These are phyloP conservation scores for Drosophila gunungcola DNA, from an alignment of 1,140 invertebrate species.

Conservation along the genomic window DNA sequence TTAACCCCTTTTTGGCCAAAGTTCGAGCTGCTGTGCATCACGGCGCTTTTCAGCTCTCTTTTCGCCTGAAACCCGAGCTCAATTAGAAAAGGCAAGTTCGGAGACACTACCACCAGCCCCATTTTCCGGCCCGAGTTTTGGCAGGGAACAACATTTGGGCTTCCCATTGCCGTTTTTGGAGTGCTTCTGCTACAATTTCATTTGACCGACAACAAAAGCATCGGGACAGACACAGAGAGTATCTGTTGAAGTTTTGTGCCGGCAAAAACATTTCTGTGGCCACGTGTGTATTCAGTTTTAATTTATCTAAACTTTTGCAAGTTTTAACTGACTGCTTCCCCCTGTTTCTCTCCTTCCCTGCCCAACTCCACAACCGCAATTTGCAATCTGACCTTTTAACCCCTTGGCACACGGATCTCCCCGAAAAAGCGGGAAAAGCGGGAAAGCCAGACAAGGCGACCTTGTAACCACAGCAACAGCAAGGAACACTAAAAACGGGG, in stretches of 20 bases:
- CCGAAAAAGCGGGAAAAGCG: not conserved
- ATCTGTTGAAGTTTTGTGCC: conserved; percentile 33
- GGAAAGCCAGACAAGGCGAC: conserved; percentile 38
- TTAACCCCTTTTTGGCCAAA: conserved; percentile 31
- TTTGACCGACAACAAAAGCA: conserved; percentile 63
- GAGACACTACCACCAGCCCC: not conserved
- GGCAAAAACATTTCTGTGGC: conserved; percentile 42
- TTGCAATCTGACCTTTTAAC: conserved; percentile 82
- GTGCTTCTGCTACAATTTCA: conserved; percentile 56
- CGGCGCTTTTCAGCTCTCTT: not conserved
- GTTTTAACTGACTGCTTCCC: conserved; percentile 54
- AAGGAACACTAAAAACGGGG: conserved; percentile 6
- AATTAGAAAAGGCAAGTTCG: conserved; percentile 64
- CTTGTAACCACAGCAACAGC: conserved; percentile 80
- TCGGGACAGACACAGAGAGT: conserved; percentile 2
- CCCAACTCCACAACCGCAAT: conserved; percentile 32
- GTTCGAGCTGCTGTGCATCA: not conserved
- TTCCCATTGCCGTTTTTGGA: conserved; percentile 38
- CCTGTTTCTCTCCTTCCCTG: not conserved
- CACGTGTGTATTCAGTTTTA: conserved; percentile 70
- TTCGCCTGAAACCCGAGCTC: conserved; percentile 64
- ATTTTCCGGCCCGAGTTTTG: not conserved
- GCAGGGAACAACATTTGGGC: conserved; percentile 18
- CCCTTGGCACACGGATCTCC: conserved; percentile 33
- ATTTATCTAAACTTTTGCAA: conserved; percentile 72